Evolutionary conservation across 2,888 invertebrate species (phyloP).

Genomic region (Saturnia japonica): DNA sequence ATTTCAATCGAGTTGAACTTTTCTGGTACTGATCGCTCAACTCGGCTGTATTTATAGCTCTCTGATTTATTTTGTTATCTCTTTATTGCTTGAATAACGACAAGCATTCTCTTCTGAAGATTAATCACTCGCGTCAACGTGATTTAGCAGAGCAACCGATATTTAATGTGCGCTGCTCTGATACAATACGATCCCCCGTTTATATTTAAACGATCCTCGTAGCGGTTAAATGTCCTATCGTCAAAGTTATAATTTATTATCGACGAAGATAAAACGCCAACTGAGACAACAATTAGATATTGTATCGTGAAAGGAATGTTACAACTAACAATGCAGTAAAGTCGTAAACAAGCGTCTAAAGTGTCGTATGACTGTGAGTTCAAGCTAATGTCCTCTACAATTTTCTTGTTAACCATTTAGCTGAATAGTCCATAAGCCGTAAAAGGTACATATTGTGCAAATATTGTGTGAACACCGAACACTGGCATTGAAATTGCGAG

Average conservation of each 20-base stretch:
- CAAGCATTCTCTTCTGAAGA: conserved; percentile 77
- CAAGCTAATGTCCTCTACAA: conserved; percentile 38
- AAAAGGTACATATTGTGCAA: conserved; percentile 36
- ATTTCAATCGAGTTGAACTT: conserved; percentile 65
- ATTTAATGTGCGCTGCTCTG: conserved; percentile 78
- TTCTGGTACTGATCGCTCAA: conserved; percentile 77
- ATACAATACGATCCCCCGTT: conserved; percentile 68
- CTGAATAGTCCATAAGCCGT: conserved; percentile 35
- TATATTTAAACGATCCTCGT: conserved; percentile 71
- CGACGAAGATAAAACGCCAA: conserved; percentile 37
- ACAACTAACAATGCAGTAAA: conserved; percentile 33
- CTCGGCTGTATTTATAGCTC: conserved; percentile 73
- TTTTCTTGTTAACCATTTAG: conserved; percentile 42
- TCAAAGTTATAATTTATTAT: conserved; percentile 55
- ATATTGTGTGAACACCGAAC: conserved; percentile 33
- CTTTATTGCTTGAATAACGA: conserved; percentile 80
- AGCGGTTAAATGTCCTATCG: conserved; percentile 67
- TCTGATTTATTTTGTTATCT: conserved; percentile 82
- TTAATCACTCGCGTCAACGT: conserved; percentile 78
- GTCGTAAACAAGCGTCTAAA: conserved; percentile 33
- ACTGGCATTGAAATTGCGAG: conserved; percentile 21
- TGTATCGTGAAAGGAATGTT: conserved; percentile 40
- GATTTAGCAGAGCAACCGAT: conserved; percentile 80
- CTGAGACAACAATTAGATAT: conserved; percentile 46
- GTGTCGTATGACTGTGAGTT: conserved; percentile 37